These are phyloP conservation scores for Caenorhabditis drosophilae DNA, from an alignment of 2,888 invertebrate genomes.

Conservation along the genomic window DNA sequence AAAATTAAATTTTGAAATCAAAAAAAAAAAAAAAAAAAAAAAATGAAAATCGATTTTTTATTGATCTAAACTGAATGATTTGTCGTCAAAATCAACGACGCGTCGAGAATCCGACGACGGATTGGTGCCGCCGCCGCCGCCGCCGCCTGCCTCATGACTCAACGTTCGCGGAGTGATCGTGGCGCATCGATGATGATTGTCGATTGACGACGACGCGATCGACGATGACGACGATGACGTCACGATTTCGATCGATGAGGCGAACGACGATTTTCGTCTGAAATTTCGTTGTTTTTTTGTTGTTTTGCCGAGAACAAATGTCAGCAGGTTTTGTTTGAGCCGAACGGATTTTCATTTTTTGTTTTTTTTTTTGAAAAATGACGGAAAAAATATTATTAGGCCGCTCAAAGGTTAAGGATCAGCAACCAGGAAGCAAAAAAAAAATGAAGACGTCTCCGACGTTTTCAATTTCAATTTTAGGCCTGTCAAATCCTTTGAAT, in stretches of 20 bases:
- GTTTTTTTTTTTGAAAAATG: neutral
- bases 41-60: no score
- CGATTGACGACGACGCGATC: slow-evolving; percentile 23
- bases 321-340: neutral
- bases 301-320: neutral
- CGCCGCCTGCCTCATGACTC: slow-evolving; percentile 25
- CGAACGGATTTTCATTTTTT: neutral
- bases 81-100: slow-evolving; percentile 24
- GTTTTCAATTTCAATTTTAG: slow-evolving; percentile 14
- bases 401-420: no score
- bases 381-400: neutral
- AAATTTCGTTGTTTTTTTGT: neutral
- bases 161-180: slow-evolving; percentile 16
- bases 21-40: no score
- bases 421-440: no score
- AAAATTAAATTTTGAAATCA: no score
- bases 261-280: slow-evolving; percentile 7
- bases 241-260: slow-evolving; percentile 5
- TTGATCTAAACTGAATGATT: slow-evolving; percentile 33
- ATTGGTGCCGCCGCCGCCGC: no score
- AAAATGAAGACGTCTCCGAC: slow-evolving; percentile 10
- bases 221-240: slow-evolving; percentile 32
- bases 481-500: neutral
- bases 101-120: slow-evolving; percentile 22
- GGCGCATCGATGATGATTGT: slow-evolving; percentile 15